Percentiles rank a stretch among this genome's conserved stretches.
phyloP scores from a whole-genome alignment of 2,113 vertebrate genomes.

The Pachycephala philippinensis region DNA sequence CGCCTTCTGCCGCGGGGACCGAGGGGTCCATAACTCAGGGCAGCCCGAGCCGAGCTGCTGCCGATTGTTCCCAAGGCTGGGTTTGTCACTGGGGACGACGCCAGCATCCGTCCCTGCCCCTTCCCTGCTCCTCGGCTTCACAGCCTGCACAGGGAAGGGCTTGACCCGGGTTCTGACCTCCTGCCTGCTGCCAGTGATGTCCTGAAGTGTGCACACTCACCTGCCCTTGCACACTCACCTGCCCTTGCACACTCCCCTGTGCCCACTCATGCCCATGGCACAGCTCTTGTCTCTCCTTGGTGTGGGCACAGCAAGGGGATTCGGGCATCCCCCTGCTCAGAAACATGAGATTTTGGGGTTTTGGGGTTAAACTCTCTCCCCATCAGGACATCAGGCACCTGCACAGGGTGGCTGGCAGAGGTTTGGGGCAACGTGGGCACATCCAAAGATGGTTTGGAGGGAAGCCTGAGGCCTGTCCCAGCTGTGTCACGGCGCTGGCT shows the following conservation, averaged over 20 bases:
- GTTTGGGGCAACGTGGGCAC: rapidly evolving
- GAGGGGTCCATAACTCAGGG: neutral
- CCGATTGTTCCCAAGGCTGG: neutral
- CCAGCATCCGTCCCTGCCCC: neutral
- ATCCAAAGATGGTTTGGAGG: neutral
- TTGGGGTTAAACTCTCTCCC: neutral
- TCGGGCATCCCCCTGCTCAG: neutral
- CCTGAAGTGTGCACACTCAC: neutral
- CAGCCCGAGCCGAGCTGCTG: neutral
- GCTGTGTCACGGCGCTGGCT: rapidly evolving
- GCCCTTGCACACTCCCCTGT: neutral
- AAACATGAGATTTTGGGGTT: neutral
- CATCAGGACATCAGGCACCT: rapidly evolving
- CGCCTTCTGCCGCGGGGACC: neutral
- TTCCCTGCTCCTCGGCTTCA: neutral
- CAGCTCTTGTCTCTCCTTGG: neutral
- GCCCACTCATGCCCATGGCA: rapidly evolving
- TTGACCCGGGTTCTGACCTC: rapidly evolving
- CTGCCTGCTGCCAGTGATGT: neutral
- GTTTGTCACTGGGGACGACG: neutral
- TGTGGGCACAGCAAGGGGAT: neutral
- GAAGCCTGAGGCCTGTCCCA: neutral
- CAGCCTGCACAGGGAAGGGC: neutral
- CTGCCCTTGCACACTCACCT: neutral
- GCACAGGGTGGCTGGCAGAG: neutral